Evolutionary conservation across 1,140 invertebrate species (phyloP), one percentile per base, ranked within the genome.

Genomic region (Phthorimaea operculella): DNA sequence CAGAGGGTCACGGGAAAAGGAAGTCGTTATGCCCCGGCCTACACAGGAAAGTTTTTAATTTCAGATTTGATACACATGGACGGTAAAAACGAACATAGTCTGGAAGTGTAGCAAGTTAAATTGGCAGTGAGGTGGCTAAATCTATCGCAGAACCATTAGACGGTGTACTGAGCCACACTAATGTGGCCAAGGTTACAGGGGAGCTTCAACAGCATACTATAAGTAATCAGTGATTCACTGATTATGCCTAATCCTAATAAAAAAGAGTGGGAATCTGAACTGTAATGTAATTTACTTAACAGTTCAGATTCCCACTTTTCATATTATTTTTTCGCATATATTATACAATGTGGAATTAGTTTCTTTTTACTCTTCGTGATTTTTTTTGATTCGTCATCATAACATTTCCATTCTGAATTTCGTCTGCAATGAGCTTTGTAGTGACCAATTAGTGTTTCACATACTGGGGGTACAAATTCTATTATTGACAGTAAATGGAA

Each of bases 321-420:
- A n/a, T n/a, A n/a, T 45, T 45, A n/a, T 45, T 45, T 50, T 50
- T 17, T 50, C 4, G 48, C 48, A 50, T 50, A 50, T 50, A 50
- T 28, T 10, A 50, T 50, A 50, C 48, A 50, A 50, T 50, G 48
- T 11, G 48, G 48, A 50, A 50, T 50, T 5, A 50, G 6, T n/a
- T 28, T 17, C 9, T 8, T 50, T 50, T 8, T 5, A 14, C 48
- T 50, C 48, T 50, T 50, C 6, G 48, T 50, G 6, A 50, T 50
- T 50, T 28, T 50, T 10, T 7, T 10, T 4, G 48, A 50, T 11
- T 21, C 15, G n/a, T 50, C 48, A 50, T 50, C 48, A 17, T 50
- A 50, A 28, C 48, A 50, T 18, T 50, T 28, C 48, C 48, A 50
- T 50, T 50, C 4, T 18, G 48, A 50, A 21, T 17, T 28, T 50